These are phyloP conservation scores for Drosophila ambigua DNA, from an alignment of 1,140 invertebrate genomes.

Conservation along the genomic window DNA sequence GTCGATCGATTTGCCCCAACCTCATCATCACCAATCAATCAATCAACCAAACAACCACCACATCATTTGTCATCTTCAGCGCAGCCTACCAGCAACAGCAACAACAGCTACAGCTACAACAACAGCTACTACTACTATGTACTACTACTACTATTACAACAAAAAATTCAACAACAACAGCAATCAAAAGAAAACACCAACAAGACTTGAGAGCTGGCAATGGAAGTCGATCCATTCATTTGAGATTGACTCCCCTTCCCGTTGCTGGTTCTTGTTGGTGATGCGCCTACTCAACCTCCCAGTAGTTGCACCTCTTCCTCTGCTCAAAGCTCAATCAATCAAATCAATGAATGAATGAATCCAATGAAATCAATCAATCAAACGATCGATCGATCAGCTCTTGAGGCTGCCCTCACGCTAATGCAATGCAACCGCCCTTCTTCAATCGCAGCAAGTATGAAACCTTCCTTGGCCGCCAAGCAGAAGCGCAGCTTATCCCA, in stretches of 20 bases:
- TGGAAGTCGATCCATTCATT: neutral
- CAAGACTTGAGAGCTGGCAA: no score
- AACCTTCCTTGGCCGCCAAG: constrained; percentile 32
- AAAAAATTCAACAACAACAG: constrained; percentile 20
- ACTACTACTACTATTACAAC: constrained; percentile 25
- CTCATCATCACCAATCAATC: constrained; percentile 33
- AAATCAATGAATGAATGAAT: neutral
- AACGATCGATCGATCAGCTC: constrained; percentile 1
- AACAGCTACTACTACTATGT: constrained; percentile 31
- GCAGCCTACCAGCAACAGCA: constrained; percentile 47
- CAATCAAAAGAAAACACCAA: constrained; percentile 10
- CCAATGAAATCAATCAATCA: neutral
- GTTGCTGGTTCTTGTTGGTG: constrained; percentile 11
- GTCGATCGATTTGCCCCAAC: constrained; percentile 14
- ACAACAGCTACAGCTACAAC: constrained; percentile 24
- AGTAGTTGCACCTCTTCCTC: constrained; percentile 38
- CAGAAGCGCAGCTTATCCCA: neutral
- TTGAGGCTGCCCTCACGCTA: constrained; percentile 44
- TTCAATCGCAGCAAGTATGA: constrained; percentile 54
- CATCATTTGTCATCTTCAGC: constrained; percentile 52
- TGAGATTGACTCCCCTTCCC: neutral
- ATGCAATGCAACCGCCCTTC: constrained; percentile 9
- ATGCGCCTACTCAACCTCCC: constrained; percentile 4
- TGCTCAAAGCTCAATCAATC: constrained; percentile 16
- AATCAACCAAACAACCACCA: constrained; percentile 50